Conservation (phyloP, 2,888 invertebrate genomes). For the Osmoderma eremita region DNA sequence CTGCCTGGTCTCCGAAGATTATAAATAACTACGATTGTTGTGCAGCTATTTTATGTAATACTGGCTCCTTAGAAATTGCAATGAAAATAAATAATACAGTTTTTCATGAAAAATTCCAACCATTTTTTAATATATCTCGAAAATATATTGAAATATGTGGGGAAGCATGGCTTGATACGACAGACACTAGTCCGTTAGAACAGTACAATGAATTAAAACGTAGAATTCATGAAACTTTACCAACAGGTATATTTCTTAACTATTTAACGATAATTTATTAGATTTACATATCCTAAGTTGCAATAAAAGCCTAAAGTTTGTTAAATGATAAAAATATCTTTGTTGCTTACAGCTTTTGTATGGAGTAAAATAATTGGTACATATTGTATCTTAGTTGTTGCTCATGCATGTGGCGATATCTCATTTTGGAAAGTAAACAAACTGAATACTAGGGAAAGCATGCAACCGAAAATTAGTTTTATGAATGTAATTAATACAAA, state of each 20-base stretch:
- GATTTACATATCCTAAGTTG: too few species aligned
- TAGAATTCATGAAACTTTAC: constrained; percentile 52
- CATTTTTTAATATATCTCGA: constrained; percentile 54
- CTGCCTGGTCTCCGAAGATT: constrained; percentile 57
- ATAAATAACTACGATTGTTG: constrained; percentile 52
- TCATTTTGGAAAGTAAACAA: constrained; percentile 56
- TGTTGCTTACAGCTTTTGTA: constrained; percentile 55
- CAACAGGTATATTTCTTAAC: too few species aligned
- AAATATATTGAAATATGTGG: constrained; percentile 51
- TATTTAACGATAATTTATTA: too few species aligned
- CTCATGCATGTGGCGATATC: constrained; percentile 56
- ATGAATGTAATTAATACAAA: constrained; percentile 52
- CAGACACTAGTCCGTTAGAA: constrained; percentile 42
- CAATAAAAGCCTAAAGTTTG: too few species aligned
- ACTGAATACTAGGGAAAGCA: constrained; percentile 46
- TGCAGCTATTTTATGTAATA: constrained; percentile 55
- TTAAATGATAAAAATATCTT: background rate
- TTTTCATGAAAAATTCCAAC: constrained; percentile 51
- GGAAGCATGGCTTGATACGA: constrained; percentile 50
- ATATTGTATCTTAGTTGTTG: constrained; percentile 55
- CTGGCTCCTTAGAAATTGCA: constrained; percentile 56
- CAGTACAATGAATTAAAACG: constrained; percentile 54
- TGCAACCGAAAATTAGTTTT: constrained; percentile 48
- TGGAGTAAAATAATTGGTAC: constrained; percentile 51
- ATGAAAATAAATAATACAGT: constrained; percentile 51